A percentile compares a stretch with the other conserved stretches of the same genome.
Evolutionary conservation across 1,140 invertebrate species (phyloP).

Genomic region (Palaemon carinicauda): DNA sequence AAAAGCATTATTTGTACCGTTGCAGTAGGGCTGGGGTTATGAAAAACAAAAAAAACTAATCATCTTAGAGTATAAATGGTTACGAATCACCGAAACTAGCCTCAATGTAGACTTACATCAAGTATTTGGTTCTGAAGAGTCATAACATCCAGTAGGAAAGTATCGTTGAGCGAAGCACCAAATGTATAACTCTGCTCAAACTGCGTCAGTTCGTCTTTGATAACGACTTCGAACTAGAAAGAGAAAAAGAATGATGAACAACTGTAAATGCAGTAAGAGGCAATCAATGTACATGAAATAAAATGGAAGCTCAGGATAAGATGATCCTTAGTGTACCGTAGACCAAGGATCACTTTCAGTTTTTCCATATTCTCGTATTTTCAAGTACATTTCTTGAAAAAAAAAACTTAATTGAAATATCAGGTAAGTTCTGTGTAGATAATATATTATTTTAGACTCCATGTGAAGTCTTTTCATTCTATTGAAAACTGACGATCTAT

Average conservation of each 20-base stretch:
- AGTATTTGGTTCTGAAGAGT: conserved; percentile 79
- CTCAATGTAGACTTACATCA: conserved; percentile 29
- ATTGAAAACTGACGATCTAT: no score
- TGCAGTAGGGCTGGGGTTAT: no score
- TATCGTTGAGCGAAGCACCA: conserved; percentile 84
- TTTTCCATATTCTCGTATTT: no score
- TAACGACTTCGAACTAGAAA: conserved; percentile 12
- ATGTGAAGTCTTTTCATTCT: background rate
- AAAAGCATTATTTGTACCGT: no score
- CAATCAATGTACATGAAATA: background rate
- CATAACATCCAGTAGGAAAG: conserved; percentile 80
- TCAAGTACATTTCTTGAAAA: no score
- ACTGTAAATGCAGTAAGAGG: background rate
- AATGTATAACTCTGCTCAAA: conserved; percentile 68
- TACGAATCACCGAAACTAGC: no score
- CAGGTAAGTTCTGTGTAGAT: background rate
- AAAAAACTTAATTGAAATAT: no score
- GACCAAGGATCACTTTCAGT: no score
- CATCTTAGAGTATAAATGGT: no score
- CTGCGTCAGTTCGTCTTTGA: background rate
- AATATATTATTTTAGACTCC: background rate
- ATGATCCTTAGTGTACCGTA: background rate
- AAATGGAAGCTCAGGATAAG: background rate
- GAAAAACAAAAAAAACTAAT: no score
- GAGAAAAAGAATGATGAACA: background rate